Base-by-base conservation (phyloP, 2,888 invertebrate genomes). In the Drosophila recens region DNA sequence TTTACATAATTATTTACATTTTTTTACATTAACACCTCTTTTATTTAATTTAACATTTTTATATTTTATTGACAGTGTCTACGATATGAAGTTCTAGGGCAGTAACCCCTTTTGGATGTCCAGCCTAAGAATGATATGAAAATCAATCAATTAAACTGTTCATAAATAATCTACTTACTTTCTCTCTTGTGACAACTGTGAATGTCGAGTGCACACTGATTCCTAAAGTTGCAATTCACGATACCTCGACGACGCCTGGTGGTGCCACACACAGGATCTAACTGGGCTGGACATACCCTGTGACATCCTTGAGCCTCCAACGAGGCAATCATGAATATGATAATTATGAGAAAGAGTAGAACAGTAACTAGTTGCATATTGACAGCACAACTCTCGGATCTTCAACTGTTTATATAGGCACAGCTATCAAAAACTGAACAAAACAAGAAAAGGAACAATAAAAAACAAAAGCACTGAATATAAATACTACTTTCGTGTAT, bases 201-300 rank as follows among this genome's bases (percentile, higher is more conserved):
- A 3, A 13, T 51, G 36, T 34, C 36, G 34, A 51, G 46, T 27
- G 13, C 51, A 36, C 36, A 51, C 13, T 48, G 46, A 34, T 51
- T 51, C 4, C 51, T 36, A 36, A 51, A 51, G n/a, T 17, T 51
- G 23, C 51, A 51, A 17, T 34, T 36, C 23, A 51, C 34, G 23
- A 1, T 51, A 4, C 17, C 34, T 8, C 51, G 13, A 2, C 11
- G 17, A 36, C 36, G 51, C 8, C 10, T 13, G 13, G 9, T 8
- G 11, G 4, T 23, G 23, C 51, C 51, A 52, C 36, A 51, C 1
- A 51, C 36, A 5, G 49, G 49, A 3, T 51, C 15, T 4, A 15
- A 20, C 8, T 20, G 10, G 3, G 34, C 20, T 13, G 17, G 17
- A 20, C 36, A 36, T 11, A n/a, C 11, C 10, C 17, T 20, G 20